Evolutionary conservation across 2,888 invertebrate species (phyloP), one percentile per base, ranked within the genome.

Genomic region (Synergus laeviventris): DNA sequence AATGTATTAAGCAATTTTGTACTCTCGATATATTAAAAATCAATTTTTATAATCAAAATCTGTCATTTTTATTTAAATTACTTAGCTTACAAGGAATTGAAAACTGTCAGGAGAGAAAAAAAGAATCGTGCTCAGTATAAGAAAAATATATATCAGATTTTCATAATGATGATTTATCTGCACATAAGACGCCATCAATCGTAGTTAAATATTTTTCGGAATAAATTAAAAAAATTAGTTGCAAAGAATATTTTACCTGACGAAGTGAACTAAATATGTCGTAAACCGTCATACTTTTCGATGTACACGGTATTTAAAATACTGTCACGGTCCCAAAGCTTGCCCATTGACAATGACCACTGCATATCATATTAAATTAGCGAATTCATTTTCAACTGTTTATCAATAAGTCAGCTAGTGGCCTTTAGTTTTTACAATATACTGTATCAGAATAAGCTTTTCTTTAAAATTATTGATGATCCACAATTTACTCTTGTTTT

Each of bases 401-500:
- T 14, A 56, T 56, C 18, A 49, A 31, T 45, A n/a, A n/a, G 31
- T 49, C 14, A 3, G 18, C 45, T 66, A 66, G 64, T 21, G 21
- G 64, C 64, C 42, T 64, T 42, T 39, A 64, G 42, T 70, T 70
- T 49, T 70, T 70, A 70, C 70, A 70, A 49, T 45, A 21, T 56
- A 21, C 56, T 56, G 49, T 70, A 70, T n/a, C 31, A 70, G 70
- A 70, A 70, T 70, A 70, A 49, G 45, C 45, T 70, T 70, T 49
- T 31, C 31, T 36, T 49, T 16, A 66, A 49, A 49, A 31, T 31
- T 70, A 49, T 49, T 49, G 70, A 49, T 70, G 5, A 70, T 31
- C 49, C 70, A 70, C 45, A 66, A 14, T 21, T 45, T 31, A 49
- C 16, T 45, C 16, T 24, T 56, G 16, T 4, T 45, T 45, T 24